Conservation (phyloP, 2,113 vertebrate species). For the Aegypius monachus region DNA sequence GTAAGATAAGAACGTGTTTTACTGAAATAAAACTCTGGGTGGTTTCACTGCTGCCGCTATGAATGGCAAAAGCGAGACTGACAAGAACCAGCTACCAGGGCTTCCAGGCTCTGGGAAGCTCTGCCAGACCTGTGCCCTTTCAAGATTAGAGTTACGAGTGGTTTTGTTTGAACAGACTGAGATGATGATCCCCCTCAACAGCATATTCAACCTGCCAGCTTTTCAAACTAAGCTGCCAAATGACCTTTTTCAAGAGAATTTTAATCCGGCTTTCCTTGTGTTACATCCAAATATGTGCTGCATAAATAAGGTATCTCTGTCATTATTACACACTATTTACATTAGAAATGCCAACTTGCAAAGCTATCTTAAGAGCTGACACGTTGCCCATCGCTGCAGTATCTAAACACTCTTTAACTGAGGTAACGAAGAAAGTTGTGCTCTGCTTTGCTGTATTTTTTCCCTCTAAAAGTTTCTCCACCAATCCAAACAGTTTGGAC, state of each 20-base stretch:
- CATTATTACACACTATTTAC: background rate
- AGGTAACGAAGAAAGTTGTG: background rate
- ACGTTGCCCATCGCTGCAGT: background rate
- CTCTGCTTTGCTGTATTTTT: background rate
- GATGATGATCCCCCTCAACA: background rate
- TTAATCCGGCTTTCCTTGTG: background rate
- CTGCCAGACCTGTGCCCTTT: background rate
- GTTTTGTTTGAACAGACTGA: background rate
- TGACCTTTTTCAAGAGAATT: background rate
- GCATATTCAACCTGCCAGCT: background rate
- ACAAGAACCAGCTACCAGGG: background rate
- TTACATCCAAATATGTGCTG: background rate
- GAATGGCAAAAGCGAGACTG: background rate
- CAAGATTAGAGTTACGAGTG: too few species aligned
- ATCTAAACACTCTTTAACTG: background rate
- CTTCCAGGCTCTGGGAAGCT: background rate
- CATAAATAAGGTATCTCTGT: too few species aligned
- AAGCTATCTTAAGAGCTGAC: background rate
- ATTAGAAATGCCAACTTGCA: background rate
- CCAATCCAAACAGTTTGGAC: background rate
- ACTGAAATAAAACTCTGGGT: background rate
- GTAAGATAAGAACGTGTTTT: background rate
- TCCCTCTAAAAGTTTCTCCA: background rate
- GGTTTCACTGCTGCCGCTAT: background rate
- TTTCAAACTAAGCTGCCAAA: background rate